These are phyloP conservation scores for Noturus placidus DNA, from an alignment of 2,113 vertebrate genomes.

Conservation along the genomic window DNA sequence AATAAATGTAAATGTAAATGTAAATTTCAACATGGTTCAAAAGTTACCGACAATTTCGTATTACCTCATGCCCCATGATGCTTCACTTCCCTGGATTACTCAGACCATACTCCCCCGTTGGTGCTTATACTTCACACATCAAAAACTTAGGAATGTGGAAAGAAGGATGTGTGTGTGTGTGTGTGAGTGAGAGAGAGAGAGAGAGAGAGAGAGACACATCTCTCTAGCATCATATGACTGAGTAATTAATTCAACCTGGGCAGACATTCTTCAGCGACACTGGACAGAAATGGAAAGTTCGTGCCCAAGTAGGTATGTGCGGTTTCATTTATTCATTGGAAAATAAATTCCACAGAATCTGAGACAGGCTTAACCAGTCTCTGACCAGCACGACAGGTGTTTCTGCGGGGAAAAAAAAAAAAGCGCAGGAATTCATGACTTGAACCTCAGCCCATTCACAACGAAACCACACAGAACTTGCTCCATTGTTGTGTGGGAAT, in stretches of 20 bases:
- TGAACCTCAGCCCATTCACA: constrained; percentile 1
- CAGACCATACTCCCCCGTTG: constrained; percentile 49
- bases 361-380: constrained; percentile 47
- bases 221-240: constrained; percentile 10
- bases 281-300: constrained; percentile 30
- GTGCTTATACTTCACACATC: constrained; percentile 41
- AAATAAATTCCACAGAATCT: constrained; percentile 3
- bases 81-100: not conserved
- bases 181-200: not conserved
- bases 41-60: not conserved
- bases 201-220: not conserved
- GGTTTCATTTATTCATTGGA: not conserved
- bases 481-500: constrained; percentile 45
- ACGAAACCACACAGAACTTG: constrained; percentile 29
- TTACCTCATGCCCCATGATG: not conserved
- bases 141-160: not conserved
- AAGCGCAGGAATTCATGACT: constrained; percentile 20
- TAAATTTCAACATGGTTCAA: not conserved
- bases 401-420: constrained; percentile 7
- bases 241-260: constrained; percentile 48
- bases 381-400: constrained; percentile 7
- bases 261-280: constrained; percentile 27
- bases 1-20: no score
- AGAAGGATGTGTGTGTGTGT: not conserved
- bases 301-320: constrained; percentile 12